Conservation (phyloP, 1,140 invertebrate genomes). For the Mya arenaria region DNA sequence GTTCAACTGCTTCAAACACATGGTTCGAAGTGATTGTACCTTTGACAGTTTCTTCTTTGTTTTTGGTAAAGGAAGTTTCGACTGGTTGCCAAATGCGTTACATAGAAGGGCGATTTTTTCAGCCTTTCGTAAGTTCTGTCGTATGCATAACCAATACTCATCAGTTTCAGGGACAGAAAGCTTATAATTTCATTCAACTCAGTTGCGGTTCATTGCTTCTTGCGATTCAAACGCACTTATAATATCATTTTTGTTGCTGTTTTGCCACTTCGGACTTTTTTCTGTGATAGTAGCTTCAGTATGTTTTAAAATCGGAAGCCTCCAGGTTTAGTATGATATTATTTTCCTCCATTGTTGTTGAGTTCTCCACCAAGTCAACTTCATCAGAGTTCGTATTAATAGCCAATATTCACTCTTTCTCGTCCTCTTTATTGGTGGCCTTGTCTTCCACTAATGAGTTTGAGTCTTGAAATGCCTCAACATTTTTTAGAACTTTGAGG, state of each 20-base stretch:
- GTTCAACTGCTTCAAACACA: neutral
- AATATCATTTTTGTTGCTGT: neutral
- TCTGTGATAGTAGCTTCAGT: too few species aligned
- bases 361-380: too few species aligned
- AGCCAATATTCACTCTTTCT: neutral
- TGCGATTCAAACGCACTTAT: neutral
- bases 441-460: too few species aligned
- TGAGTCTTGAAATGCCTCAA: neutral
- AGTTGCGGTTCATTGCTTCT: neutral
- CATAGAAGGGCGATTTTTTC: conserved; percentile 21
- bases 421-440: neutral
- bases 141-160: neutral
- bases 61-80: neutral
- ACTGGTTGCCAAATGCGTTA: neutral
- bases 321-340: too few species aligned
- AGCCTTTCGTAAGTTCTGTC: neutral
- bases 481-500: neutral
- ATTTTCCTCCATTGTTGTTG: too few species aligned
- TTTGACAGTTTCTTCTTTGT: neutral
- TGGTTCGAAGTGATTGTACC: neutral
- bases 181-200: neutral
- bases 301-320: too few species aligned
- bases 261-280: too few species aligned
- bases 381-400: too few species aligned
- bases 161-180: neutral